phyloP scores from a whole-genome alignment of 2,113 vertebrate species.

The Sceloporus tristichus region DNA sequence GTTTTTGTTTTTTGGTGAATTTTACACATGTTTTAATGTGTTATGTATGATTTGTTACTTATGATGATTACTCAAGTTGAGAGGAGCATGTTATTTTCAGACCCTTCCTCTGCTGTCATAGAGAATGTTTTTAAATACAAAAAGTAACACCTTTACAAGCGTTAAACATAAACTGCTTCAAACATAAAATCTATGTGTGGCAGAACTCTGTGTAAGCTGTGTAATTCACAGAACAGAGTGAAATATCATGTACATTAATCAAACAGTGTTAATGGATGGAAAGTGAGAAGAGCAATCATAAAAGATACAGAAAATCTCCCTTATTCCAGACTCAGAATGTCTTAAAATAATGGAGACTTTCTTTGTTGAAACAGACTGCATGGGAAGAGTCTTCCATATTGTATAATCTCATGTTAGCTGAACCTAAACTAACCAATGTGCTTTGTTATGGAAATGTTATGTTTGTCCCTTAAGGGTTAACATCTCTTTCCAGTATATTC shows the following conservation, averaged over 20 bases:
- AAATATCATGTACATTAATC: slow-evolving; percentile 38
- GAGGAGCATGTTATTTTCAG: background rate
- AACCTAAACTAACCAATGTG: slow-evolving; percentile 53
- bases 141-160: slow-evolving; percentile 32
- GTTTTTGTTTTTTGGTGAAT: background rate
- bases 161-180: slow-evolving; percentile 27
- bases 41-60: background rate
- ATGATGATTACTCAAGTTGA: background rate
- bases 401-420: slow-evolving; percentile 54
- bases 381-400: slow-evolving; percentile 34
- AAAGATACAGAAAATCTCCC: slow-evolving; percentile 22
- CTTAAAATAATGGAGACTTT: slow-evolving; percentile 44
- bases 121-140: background rate
- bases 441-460: slow-evolving; percentile 63
- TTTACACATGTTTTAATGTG: background rate
- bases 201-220: slow-evolving; percentile 22
- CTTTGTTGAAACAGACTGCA: background rate
- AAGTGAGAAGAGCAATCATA: background rate
- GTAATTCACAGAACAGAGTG: slow-evolving; percentile 17
- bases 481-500: slow-evolving; percentile 58
- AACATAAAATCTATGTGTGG: slow-evolving; percentile 32
- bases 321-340: slow-evolving; percentile 34
- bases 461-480: slow-evolving; percentile 54
- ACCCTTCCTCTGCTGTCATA: background rate
- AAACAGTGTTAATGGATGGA: slow-evolving; percentile 39